A percentile compares a stretch with the other conserved stretches of the same genome.
Evolutionary conservation across 1,140 invertebrate species (phyloP).

Genomic region (Drosophila tropicalis): DNA sequence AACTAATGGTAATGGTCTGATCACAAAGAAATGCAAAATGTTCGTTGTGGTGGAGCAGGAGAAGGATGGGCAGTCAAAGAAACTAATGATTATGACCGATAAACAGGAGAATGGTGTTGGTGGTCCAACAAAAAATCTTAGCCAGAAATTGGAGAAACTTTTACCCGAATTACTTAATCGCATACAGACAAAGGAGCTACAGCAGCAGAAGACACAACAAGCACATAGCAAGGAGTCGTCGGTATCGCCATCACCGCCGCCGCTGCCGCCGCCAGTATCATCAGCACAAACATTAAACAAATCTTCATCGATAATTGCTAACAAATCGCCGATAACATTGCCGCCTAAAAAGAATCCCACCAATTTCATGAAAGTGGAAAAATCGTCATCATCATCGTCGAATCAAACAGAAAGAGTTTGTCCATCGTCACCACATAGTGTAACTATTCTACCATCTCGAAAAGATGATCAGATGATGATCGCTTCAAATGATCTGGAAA

Average conservation of each 20-base stretch:
- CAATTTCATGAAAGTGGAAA: slow-evolving; percentile 57
- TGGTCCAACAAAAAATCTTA: slow-evolving; percentile 41
- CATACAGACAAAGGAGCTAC: slow-evolving; percentile 66
- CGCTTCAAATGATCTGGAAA: slow-evolving; percentile 48
- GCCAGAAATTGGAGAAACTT: slow-evolving; percentile 75
- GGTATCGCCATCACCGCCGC: slow-evolving; percentile 19
- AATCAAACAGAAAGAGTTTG: slow-evolving; percentile 9
- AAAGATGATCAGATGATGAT: slow-evolving; percentile 22
- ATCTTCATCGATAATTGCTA: slow-evolving; percentile 9
- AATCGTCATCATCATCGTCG: slow-evolving; percentile 6
- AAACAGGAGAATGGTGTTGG: slow-evolving; percentile 45
- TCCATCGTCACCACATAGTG: slow-evolving; percentile 27
- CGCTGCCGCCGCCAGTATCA: slow-evolving; percentile 14
- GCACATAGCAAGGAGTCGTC: slow-evolving; percentile 13
- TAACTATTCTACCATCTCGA: slow-evolving; percentile 27
- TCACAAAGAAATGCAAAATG: slow-evolving; percentile 70
- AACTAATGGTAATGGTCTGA: slow-evolving; percentile 22
- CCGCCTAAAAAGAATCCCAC: slow-evolving; percentile 81
- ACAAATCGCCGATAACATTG: slow-evolving; percentile 66
- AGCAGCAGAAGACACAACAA: neutral
- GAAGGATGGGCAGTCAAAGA: slow-evolving; percentile 56
- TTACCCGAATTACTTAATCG: slow-evolving; percentile 71
- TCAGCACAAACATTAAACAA: slow-evolving; percentile 19
- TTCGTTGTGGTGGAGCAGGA: slow-evolving; percentile 76
- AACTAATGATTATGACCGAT: slow-evolving; percentile 74